A percentile compares a stretch with the other conserved stretches of the same genome.
phyloP scores from a whole-genome alignment of 2,888 invertebrate genomes.

The Hirtodrosophila cameraria region DNA sequence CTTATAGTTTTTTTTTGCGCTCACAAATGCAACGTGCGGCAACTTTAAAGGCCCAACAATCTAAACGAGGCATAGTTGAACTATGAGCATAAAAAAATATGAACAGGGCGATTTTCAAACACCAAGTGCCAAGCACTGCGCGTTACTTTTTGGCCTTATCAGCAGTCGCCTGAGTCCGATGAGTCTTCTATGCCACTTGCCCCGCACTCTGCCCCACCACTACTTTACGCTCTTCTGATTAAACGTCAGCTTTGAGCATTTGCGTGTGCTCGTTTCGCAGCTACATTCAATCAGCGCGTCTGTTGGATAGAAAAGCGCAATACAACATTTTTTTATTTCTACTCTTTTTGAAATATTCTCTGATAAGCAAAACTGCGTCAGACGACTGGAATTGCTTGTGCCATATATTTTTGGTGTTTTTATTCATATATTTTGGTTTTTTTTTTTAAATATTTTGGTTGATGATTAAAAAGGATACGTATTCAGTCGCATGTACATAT shows the following conservation, averaged over 20 bases:
- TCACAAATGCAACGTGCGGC: slow-evolving; percentile 48
- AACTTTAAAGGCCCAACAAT: slow-evolving; percentile 38
- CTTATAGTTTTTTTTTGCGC: background rate
- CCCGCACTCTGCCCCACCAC: background rate
- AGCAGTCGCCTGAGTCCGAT: slow-evolving; percentile 17
- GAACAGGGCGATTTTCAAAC: too few relatives aligned
- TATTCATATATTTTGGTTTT: slow-evolving; percentile 7
- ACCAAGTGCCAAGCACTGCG: slow-evolving; percentile 64
- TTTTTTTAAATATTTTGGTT: slow-evolving; percentile 13
- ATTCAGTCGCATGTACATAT: slow-evolving; percentile 25
- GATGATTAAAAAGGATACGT: slow-evolving; percentile 62
- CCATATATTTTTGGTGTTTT: slow-evolving; percentile 45
- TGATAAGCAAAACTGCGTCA: slow-evolving; percentile 57
- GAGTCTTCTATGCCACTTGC: slow-evolving; percentile 10
- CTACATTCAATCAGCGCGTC: slow-evolving; percentile 61
- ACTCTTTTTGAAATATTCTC: slow-evolving; percentile 26
- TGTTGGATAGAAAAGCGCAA: slow-evolving; percentile 44
- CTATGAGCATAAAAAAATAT: slow-evolving; percentile 11
- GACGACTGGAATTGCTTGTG: slow-evolving; percentile 55
- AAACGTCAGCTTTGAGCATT: slow-evolving; percentile 9
- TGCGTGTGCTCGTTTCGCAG: slow-evolving; percentile 50
- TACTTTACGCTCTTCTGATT: too few relatives aligned
- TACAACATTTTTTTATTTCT: slow-evolving; percentile 25
- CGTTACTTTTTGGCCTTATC: slow-evolving; percentile 65
- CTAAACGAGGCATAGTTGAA: slow-evolving; percentile 38